A percentile compares a stretch with the other conserved stretches of the same genome.
These are phyloP conservation scores for Leucophora obtusa DNA, from an alignment of 2,888 invertebrate genomes.

Conservation along the genomic window DNA sequence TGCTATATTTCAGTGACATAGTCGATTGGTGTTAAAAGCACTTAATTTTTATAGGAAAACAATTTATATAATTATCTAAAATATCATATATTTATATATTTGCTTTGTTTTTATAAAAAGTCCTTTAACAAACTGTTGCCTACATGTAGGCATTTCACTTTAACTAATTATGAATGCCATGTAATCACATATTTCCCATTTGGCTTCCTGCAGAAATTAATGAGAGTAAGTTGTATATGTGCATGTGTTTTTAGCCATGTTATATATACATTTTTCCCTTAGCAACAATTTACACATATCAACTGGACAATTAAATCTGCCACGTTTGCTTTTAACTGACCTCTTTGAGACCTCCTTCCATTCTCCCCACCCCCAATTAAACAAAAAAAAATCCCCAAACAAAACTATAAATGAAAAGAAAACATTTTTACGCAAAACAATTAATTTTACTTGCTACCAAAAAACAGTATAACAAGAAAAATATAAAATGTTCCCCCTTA, in stretches of 20 bases:
- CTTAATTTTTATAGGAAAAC: background rate
- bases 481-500: conserved; percentile 7
- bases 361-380: background rate
- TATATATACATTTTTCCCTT: conserved; percentile 19
- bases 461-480: background rate
- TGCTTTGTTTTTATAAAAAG: background rate
- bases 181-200: conserved; percentile 39
- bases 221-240: background rate
- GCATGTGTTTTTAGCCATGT: background rate
- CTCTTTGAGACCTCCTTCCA: background rate
- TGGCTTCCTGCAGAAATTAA: background rate
- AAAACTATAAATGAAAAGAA: conserved; percentile 56
- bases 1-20: background rate
- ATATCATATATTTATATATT: background rate
- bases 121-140: conserved; percentile 31
- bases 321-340: conserved; percentile 58
- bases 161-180: conserved; percentile 24
- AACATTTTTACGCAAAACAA: conserved; percentile 59
- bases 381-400: background rate
- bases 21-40: background rate
- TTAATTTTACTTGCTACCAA: conserved; percentile 48
- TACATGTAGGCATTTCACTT: conserved; percentile 20
- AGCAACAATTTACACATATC: conserved; percentile 61
- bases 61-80: background rate
- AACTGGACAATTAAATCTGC: conserved; percentile 64